phyloP scores from a whole-genome alignment of 2,797 vertebrate species.

The Anguilla pacifica region DNA sequence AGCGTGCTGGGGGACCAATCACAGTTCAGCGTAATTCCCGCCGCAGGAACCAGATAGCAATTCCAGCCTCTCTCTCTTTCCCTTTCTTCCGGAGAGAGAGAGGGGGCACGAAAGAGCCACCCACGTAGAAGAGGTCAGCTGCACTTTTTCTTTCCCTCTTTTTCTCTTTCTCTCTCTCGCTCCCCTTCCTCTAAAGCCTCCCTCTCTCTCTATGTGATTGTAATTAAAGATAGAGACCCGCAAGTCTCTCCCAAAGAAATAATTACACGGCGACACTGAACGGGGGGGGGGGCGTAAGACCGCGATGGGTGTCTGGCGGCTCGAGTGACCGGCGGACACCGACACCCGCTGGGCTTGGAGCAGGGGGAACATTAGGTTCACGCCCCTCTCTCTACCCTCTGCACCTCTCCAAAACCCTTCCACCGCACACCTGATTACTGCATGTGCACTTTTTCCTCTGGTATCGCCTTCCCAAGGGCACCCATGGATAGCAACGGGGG shows the following conservation, averaged over 20 bases:
- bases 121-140: conserved; percentile 56
- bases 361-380: conserved; percentile 55
- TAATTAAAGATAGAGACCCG: conserved; percentile 71
- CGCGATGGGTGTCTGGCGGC: neutral
- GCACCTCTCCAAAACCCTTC: conserved; percentile 18
- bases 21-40: neutral
- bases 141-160: conserved; percentile 35
- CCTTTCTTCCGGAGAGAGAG: too few relatives aligned
- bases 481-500: neutral
- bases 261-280: conserved; percentile 58
- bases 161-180: neutral
- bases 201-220: conserved; percentile 54
- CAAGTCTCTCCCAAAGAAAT: conserved; percentile 59
- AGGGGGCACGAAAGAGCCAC: conserved; percentile 36
- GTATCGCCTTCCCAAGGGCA: neutral
- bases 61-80: neutral
- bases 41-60: neutral
- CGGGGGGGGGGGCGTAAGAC: conserved; percentile 35
- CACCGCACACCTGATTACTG: neutral
- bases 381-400: conserved; percentile 23
- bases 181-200: conserved; percentile 36
- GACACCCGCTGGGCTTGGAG: conserved; percentile 40
- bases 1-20: neutral
- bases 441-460: neutral
- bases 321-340: conserved; percentile 19